Conservation (phyloP, 2,113 vertebrate species). For the Glaucidium brasilianum region DNA sequence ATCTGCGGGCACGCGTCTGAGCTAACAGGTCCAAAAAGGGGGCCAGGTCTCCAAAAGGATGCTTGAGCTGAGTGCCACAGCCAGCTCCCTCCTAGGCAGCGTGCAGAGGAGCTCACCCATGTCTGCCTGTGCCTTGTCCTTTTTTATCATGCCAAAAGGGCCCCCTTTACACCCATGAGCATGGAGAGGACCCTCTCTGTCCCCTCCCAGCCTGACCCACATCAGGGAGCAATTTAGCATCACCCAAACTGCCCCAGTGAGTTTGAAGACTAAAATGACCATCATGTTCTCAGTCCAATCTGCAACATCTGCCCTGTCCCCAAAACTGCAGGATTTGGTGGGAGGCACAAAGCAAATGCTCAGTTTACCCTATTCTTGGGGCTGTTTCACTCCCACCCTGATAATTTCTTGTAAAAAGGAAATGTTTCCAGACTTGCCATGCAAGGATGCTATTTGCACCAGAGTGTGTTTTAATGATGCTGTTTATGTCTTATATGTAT, state of each 20-base stretch:
- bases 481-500: neutral
- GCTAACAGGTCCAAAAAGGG: rapidly evolving
- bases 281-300: neutral
- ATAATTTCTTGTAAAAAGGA: neutral
- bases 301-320: rapidly evolving
- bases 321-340: neutral
- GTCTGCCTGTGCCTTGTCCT: neutral
- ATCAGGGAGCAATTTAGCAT: rapidly evolving
- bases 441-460: neutral
- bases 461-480: neutral
- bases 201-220: neutral
- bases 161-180: neutral
- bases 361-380: neutral
- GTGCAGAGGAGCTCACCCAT: neutral
- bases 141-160: neutral
- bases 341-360: neutral
- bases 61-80: neutral
- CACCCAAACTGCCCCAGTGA: neutral
- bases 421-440: neutral
- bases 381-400: neutral
- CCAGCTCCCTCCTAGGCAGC: neutral
- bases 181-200: neutral
- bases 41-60: neutral
- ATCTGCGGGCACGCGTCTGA: rapidly evolving
- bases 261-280: neutral